Percentiles rank a stretch among this genome's conserved stretches.
Conservation (phyloP, 2,888 invertebrate species). For the Anaspis maculata region DNA sequence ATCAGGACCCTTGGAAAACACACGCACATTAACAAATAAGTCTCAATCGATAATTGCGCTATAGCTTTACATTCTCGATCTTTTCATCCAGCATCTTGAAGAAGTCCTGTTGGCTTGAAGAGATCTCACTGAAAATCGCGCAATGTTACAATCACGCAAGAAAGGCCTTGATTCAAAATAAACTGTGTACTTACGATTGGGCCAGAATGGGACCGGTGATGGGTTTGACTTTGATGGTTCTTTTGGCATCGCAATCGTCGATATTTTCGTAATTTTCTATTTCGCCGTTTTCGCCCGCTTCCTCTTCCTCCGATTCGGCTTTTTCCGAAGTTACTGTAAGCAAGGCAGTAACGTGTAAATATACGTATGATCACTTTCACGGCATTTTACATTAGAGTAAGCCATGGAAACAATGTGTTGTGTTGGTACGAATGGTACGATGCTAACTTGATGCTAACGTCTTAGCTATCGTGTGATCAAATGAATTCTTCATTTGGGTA, state of each 20-base stretch:
- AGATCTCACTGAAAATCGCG: conserved; percentile 65
- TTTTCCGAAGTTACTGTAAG: conserved; percentile 34
- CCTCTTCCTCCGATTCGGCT: conserved; percentile 32
- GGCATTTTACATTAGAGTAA: no score
- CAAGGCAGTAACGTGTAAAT: conserved; percentile 6
- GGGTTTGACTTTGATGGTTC: conserved; percentile 35
- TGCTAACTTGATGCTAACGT: no score
- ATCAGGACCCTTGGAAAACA: conserved; percentile 59
- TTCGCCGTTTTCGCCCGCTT: conserved; percentile 27
- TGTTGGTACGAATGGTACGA: no score
- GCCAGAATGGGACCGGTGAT: conserved; percentile 38
- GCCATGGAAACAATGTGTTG: no score
- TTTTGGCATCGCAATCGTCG: conserved; percentile 32
- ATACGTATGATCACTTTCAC: no score
- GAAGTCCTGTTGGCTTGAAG: conserved; percentile 84
- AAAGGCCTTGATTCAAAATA: no score
- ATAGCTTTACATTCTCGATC: conserved; percentile 69
- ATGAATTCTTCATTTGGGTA: no score
- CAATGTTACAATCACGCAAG: neutral
- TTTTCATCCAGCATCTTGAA: conserved; percentile 90
- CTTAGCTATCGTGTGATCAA: no score
- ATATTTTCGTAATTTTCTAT: conserved; percentile 27
- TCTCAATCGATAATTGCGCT: neutral
- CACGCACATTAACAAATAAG: no score
- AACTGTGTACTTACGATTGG: conserved; percentile 31